Base-by-base conservation (phyloP, 1,140 invertebrate species). In the Conopomorpha cramerella region DNA sequence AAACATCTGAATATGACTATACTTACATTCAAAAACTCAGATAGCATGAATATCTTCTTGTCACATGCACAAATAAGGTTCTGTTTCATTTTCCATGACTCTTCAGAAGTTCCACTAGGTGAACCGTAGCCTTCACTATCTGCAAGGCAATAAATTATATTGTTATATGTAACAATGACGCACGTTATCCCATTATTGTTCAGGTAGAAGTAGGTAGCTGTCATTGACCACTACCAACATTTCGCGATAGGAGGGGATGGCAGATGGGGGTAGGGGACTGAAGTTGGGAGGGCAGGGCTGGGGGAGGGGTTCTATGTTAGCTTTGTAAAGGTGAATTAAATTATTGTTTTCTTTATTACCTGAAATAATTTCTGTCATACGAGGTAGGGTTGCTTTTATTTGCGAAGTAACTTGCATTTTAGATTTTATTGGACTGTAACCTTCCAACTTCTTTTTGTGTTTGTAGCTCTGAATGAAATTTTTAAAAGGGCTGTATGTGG, bases 1-100 rank as follows among this genome's bases (percentile, higher is more conserved):
- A n/a, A n/a, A n/a, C n/a, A n/a, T n/a, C n/a, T n/a, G n/a, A n/a
- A n/a, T n/a, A n/a, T n/a, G n/a, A n/a, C n/a, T n/a, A 13, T 38
- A 51, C 63, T 58, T 43, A 76, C 70, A 48, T 63, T 55, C 36
- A 72, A 56, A 35, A 43, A 58, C 38, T 76, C 67, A n/a, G 71
- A 76, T 1, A 76, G 47, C 71, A 76, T 76, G 27, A 72, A 76
- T 2, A 73, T 46, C 46, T 72, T 76, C 33, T 76, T 76, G 31
- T 76, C 66, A 44, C 71, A 72, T 16, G 71, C 66, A 56, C 71
- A 72, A 46, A 72, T 76, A 23, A 76, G 52, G 41, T 65, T 72
- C 33, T 72, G 71, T 43, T 76, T 72, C 55, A 76, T 54, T 39
- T 62, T 72, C 71, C 67, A 72, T 17, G 64, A 71, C 16, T 76